A percentile compares a stretch with the other conserved stretches of the same genome.
phyloP scores from a whole-genome alignment of 2,888 invertebrate species.

The Augochlorella aurata region DNA sequence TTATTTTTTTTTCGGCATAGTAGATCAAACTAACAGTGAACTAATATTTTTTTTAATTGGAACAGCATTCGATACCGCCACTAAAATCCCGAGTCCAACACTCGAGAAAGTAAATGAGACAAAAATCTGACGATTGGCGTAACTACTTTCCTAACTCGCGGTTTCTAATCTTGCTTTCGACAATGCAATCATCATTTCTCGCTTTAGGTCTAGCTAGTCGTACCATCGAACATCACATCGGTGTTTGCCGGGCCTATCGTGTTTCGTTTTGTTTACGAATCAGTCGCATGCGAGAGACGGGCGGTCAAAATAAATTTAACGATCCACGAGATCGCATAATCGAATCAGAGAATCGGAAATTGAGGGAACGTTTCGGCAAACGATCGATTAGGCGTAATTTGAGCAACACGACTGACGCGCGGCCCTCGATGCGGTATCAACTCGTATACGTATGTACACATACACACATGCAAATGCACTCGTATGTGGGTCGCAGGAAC shows the following conservation, averaged over 20 bases:
- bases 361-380: slow-evolving; percentile 16
- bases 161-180: not conserved
- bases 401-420: slow-evolving; percentile 23
- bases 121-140: not conserved
- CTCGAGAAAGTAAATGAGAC: not conserved
- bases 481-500: slow-evolving; percentile 42
- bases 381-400: slow-evolving; percentile 47
- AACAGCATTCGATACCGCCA: not conserved
- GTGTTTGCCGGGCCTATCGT: not conserved
- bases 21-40: too few relatives aligned
- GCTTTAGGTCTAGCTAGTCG: not conserved
- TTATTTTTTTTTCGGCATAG: too few relatives aligned
- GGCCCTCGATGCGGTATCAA: slow-evolving; percentile 28
- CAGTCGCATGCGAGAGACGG: not conserved
- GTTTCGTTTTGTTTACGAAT: not conserved
- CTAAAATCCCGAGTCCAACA: not conserved
- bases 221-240: not conserved
- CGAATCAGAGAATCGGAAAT: slow-evolving; percentile 18
- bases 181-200: not conserved
- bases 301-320: not conserved
- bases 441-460: not conserved
- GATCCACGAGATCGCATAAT: slow-evolving; percentile 3
- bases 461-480: not conserved
- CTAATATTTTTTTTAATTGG: too few relatives aligned
- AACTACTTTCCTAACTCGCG: not conserved